Conservation (phyloP, 2,113 vertebrate species). For the Colinus virginianus region DNA sequence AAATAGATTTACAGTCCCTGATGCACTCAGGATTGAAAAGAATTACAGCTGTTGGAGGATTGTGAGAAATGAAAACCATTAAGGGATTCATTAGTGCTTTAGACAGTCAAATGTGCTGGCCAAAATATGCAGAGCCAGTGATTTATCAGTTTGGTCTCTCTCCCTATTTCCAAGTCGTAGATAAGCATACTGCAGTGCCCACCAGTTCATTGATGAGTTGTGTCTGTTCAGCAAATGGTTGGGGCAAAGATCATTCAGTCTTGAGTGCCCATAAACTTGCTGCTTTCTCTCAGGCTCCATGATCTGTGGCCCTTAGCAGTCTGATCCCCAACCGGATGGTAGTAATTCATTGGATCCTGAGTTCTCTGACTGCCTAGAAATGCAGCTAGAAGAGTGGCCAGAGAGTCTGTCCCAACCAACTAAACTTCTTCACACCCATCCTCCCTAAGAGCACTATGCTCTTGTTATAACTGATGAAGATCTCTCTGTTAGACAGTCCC, state of each 20-base stretch:
- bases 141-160: background rate
- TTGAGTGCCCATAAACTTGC: background rate
- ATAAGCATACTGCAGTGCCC: background rate
- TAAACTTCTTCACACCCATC: background rate
- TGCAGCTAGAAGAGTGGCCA: background rate
- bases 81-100: slow-evolving; percentile 42
- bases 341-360: background rate
- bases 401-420: background rate
- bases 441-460: background rate
- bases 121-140: slow-evolving; percentile 1
- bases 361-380: background rate
- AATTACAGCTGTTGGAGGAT: slow-evolving; percentile 16
- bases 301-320: background rate
- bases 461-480: background rate
- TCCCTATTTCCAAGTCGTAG: background rate
- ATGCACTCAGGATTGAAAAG: slow-evolving; percentile 30
- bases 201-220: slow-evolving; percentile 5
- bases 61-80: slow-evolving; percentile 23
- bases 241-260: background rate
- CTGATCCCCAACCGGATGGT: background rate
- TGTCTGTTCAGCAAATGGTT: background rate
- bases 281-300: background rate
- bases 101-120: slow-evolving; percentile 9
- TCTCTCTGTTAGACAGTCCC: background rate
- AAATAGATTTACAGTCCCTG: slow-evolving; percentile 24